Percentiles rank a stretch among this genome's conserved stretches.
Evolutionary conservation across 35 echinoderm and acorn worm genomes (phyloP).

Genomic region (Apostichopus japonicus): DNA sequence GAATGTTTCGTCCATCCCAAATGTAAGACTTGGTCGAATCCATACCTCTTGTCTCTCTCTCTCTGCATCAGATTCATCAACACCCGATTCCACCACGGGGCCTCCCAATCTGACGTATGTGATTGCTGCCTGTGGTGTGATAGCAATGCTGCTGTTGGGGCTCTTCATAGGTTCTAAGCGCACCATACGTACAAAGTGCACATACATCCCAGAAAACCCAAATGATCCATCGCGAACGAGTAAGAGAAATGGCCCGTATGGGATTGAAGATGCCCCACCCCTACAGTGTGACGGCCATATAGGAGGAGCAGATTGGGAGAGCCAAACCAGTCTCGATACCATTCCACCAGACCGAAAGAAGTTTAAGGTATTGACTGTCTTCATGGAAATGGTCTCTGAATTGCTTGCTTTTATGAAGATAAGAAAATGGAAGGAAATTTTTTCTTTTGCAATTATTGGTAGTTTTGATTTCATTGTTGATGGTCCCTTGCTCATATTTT

Average conservation of each 20-base stretch:
- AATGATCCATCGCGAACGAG: background rate
- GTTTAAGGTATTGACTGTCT: background rate
- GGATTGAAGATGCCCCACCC: background rate
- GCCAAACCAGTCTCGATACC: background rate
- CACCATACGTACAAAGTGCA: slow-evolving; percentile 37
- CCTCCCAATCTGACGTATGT: background rate
- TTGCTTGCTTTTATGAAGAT: too few species aligned
- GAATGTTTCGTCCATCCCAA: too few species aligned
- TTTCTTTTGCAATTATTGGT: too few species aligned
- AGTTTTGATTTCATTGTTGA: too few species aligned
- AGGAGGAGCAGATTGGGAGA: background rate
- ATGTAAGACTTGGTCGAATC: background rate
- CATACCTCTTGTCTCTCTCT: background rate
- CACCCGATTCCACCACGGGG: background rate
- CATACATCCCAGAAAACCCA: slow-evolving; percentile 19
- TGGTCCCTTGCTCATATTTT: too few species aligned
- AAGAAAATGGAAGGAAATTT: too few species aligned
- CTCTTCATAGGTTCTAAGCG: slow-evolving; percentile 34
- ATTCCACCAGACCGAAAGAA: background rate
- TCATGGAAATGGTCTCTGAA: too few species aligned
- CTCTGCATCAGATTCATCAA: background rate
- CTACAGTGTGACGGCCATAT: slow-evolving; percentile 8
- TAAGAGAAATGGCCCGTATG: background rate
- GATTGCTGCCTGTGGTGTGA: slow-evolving; percentile 9
- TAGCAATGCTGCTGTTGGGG: background rate